Base-by-base conservation (phyloP, 2,113 vertebrate species). In the Thalassarche chlororhynchos region DNA sequence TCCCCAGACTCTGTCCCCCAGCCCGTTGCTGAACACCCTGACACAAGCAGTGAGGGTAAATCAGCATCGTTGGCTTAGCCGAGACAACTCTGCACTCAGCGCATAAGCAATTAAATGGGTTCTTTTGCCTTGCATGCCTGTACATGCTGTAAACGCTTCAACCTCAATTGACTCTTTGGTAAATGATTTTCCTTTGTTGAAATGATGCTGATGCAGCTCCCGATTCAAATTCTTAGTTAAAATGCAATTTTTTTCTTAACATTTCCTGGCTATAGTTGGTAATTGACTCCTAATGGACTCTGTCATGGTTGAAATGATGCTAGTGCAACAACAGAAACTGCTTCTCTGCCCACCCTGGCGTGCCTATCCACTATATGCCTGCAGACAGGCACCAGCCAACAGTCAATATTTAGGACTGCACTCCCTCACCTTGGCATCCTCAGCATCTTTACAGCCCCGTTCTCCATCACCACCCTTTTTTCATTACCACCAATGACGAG, bases 201-300 rank as follows among this genome's bases (percentile, higher is more conserved):
- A 95, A 98, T 87, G 97, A 97, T 96, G 97, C 97, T 96, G 97
- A 97, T 97, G 96, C 95, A 98, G 96, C 97, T 96, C 97, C 81
- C 61, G 28, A 97, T 95, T 97, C 97, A 97, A 96, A 98, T 97
- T 97, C 97, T 98, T 98, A 97, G 97, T 98, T 98, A 98, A 98
- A 98, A 98, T 95, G 97, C 96, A 90, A 91, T 98, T 97, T 97
- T 95, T 96, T 97, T 94, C 89, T 94, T 93, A 92, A 88, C 91
- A 74, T 96, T 97, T 96, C 95, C 94, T 49, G 0, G 95, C 96
- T 94, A 91, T 80, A 93, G 95, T 97, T 97, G 93, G 97, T 98
- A 98, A 98, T 97, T 98, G 96, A 98, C 97, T 98, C 96, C 96
- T 98, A 98, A 98, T 97, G 96, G 97, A 98, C 97, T 98, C 97